These are phyloP conservation scores for Hemicrepidius hirtus DNA, from an alignment of 2,888 invertebrate species.

Conservation along the genomic window DNA sequence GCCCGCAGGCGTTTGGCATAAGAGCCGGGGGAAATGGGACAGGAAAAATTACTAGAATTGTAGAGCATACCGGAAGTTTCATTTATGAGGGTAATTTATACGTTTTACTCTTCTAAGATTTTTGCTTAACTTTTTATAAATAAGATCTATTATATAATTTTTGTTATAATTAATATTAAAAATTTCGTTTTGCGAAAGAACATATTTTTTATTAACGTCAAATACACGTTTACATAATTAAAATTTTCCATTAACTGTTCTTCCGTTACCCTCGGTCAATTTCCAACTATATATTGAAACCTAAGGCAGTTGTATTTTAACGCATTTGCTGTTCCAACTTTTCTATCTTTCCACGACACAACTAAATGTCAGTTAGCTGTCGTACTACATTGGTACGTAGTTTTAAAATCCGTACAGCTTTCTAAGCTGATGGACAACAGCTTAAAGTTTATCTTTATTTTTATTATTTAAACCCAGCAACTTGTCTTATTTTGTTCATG, in stretches of 20 bases:
- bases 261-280: not conserved
- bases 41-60: no score
- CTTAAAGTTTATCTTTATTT: not conserved
- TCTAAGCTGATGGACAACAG: not conserved
- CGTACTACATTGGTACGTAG: not conserved
- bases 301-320: not conserved
- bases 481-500: not conserved
- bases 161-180: no score
- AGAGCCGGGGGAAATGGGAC: no score
- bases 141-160: no score
- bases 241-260: not conserved
- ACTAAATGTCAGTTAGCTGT: conserved; percentile 3
- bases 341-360: not conserved
- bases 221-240: not conserved
- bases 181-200: no score
- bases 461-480: not conserved
- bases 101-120: no score
- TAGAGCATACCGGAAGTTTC: no score
- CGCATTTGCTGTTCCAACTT: not conserved
- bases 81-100: no score
- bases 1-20: no score
- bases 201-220: no score
- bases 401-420: not conserved
- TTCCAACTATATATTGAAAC: not conserved
- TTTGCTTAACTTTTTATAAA: no score